These are phyloP conservation scores for Stigmatopora nigra DNA, from an alignment of 2,113 vertebrate species.

Conservation along the genomic window DNA sequence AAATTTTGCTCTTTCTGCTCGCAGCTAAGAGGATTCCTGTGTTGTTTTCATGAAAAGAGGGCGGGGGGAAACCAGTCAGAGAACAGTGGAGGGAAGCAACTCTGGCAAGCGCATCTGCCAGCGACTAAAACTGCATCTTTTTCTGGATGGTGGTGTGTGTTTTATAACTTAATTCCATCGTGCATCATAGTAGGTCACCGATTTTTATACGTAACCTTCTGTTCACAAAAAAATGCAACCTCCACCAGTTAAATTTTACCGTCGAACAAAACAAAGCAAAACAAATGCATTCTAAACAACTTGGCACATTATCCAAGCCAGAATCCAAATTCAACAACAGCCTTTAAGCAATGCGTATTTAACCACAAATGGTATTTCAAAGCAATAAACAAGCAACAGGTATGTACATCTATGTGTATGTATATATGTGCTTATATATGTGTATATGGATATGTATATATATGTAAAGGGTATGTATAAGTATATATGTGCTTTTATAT, in stretches of 20 bases:
- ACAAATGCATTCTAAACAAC: too few species aligned
- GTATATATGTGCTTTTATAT: too few species aligned
- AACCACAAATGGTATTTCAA: neutral
- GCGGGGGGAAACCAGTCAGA: constrained; percentile 40
- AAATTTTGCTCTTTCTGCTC: constrained; percentile 67
- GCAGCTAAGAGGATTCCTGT: constrained; percentile 52
- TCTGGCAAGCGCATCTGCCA: constrained; percentile 16
- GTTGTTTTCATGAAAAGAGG: constrained; percentile 60
- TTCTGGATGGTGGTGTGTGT: constrained; percentile 15
- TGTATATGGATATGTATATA: too few species aligned
- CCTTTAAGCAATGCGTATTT: neutral
- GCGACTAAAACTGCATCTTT: neutral
- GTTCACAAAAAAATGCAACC: too few species aligned
- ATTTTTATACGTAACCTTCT: too few species aligned
- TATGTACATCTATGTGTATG: too few species aligned
- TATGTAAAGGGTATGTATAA: too few species aligned
- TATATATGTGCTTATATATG: too few species aligned
- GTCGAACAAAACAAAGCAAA: too few species aligned
- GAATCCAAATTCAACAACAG: neutral
- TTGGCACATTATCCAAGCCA: too few species aligned
- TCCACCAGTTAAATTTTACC: too few species aligned
- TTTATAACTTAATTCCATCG: neutral
- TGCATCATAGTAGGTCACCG: neutral
- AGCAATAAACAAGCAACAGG: neutral
- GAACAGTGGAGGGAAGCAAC: constrained; percentile 56